Percentiles rank a stretch among this genome's conserved stretches.
phyloP scores from a whole-genome alignment of 2,888 invertebrate genomes.

The Hoplodrina blanda region DNA sequence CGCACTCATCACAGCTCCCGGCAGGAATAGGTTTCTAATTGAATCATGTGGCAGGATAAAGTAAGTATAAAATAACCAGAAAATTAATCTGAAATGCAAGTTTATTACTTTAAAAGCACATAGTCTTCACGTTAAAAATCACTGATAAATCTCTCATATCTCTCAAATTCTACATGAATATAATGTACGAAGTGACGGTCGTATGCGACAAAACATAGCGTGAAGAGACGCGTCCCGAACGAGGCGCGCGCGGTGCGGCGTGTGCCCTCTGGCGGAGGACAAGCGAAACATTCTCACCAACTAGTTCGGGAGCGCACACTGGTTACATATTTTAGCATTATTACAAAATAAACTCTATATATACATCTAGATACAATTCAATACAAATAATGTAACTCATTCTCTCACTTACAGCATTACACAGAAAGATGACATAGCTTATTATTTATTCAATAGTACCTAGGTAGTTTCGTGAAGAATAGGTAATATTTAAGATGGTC shows the following conservation, averaged over 20 bases:
- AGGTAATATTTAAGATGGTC: conserved; percentile 35
- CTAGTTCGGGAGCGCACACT: conserved; percentile 35
- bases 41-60: not conserved
- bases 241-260: not conserved
- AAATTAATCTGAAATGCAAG: conserved; percentile 81
- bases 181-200: conserved; percentile 40
- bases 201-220: conserved; percentile 23
- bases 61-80: conserved; percentile 52
- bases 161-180: conserved; percentile 55
- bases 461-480: conserved; percentile 23
- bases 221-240: conserved; percentile 14
- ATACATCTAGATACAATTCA: conserved; percentile 71
- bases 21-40: too few relatives aligned
- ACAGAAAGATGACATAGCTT: conserved; percentile 52
- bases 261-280: conserved; percentile 10
- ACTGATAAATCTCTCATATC: conserved; percentile 73
- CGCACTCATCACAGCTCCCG: too few relatives aligned
- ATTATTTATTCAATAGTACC: conserved; percentile 26
- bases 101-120: conserved; percentile 87
- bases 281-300: conserved; percentile 50
- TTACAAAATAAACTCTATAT: conserved; percentile 80
- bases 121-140: conserved; percentile 79
- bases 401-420: conserved; percentile 53
- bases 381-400: conserved; percentile 68
- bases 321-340: conserved; percentile 64